Conservation (phyloP, 2,797 vertebrate genomes). For the Epinephelus awoara region DNA sequence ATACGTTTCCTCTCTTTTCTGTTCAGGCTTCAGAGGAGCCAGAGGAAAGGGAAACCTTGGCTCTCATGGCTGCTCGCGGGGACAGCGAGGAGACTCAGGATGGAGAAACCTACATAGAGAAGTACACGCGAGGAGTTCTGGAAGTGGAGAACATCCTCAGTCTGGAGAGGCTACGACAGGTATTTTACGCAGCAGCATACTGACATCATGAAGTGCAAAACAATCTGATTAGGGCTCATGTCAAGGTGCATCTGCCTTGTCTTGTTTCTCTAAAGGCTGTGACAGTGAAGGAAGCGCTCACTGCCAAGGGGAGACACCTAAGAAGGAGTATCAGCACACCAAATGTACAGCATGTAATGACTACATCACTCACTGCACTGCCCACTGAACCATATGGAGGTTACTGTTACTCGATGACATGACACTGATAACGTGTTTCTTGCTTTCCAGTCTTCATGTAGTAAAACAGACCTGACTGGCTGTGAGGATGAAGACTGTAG, state of each 20-base stretch:
- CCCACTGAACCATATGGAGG: slow-evolving; percentile 9
- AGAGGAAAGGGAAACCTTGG: slow-evolving; percentile 96
- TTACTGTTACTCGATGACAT: neutral
- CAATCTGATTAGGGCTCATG: neutral
- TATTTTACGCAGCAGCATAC: slow-evolving; percentile 33
- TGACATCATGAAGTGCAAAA: slow-evolving; percentile 4
- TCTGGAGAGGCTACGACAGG: slow-evolving; percentile 95
- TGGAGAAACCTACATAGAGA: slow-evolving; percentile 97
- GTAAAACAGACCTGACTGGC: slow-evolving; percentile 90
- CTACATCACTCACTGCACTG: slow-evolving; percentile 18
- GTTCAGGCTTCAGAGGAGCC: slow-evolving; percentile 96
- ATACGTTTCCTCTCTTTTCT: neutral
- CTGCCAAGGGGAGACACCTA: slow-evolving; percentile 92
- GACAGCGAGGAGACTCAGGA: slow-evolving; percentile 91
- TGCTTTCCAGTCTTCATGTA: slow-evolving; percentile 88
- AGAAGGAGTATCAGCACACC: slow-evolving; percentile 96
- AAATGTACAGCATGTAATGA: slow-evolving; percentile 94
- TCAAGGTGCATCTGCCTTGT: slow-evolving; percentile 2
- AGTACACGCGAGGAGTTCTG: slow-evolving; percentile 95
- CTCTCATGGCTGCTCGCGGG: slow-evolving; percentile 95
- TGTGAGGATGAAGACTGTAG: slow-evolving; percentile 93
- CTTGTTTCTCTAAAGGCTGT: slow-evolving; percentile 87
- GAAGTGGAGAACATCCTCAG: slow-evolving; percentile 97
- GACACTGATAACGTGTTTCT: slow-evolving; percentile 26
- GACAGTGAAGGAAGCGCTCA: slow-evolving; percentile 93